Evolutionary conservation across 2,113 vertebrate genomes (phyloP).

Genomic region (Chaetorhynchus papuensis): DNA sequence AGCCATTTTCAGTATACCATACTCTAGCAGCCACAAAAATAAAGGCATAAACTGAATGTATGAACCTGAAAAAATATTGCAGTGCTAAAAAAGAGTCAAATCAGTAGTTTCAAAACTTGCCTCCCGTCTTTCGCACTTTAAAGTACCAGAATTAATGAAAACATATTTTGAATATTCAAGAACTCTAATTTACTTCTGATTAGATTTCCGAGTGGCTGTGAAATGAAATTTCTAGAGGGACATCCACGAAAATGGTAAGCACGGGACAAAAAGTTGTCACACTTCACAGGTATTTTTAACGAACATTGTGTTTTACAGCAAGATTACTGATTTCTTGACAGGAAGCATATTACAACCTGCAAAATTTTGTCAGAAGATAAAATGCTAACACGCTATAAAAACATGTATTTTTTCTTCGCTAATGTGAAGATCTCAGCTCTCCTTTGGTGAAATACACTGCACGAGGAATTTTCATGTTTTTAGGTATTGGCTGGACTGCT

Average conservation of each 20-base stretch:
- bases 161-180: not conserved
- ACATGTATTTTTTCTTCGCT: accelerated
- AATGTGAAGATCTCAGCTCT: not conserved
- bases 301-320: not conserved
- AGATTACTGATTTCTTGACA: not conserved
- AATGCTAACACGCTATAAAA: not conserved
- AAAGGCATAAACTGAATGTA: not conserved
- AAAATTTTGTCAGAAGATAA: not conserved
- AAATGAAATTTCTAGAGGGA: not conserved
- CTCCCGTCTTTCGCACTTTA: not conserved
- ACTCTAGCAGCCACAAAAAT: not conserved
- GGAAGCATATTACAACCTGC: not conserved
- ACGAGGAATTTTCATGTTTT: not conserved
- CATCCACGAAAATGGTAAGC: not conserved
- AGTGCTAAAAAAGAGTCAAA: not conserved
- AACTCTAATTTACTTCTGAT: not conserved
- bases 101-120: not conserved
- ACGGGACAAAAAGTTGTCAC: not conserved
- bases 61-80: not conserved
- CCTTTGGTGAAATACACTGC: not conserved
- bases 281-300: not conserved
- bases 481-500: not conserved
- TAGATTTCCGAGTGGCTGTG: not conserved
- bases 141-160: not conserved
- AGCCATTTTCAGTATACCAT: not conserved